Conservation (phyloP, 2,797 vertebrate species). For the Tangara arthus region DNA sequence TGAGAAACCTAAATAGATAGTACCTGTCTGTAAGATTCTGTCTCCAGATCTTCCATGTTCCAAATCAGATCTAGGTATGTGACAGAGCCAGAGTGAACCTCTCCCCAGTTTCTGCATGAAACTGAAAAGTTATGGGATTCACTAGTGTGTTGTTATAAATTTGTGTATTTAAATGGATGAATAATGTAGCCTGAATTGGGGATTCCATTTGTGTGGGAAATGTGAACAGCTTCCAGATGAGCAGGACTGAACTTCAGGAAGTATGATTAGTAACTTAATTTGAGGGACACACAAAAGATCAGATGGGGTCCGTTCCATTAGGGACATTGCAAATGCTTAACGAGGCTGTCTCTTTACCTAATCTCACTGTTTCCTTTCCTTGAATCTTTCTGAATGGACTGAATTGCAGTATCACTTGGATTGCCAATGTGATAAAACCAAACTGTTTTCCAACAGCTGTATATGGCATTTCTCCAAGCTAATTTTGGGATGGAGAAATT, state of each 20-base stretch:
- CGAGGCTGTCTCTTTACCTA: background rate
- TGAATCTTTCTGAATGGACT: background rate
- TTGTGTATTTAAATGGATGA: background rate
- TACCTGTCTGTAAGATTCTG: background rate
- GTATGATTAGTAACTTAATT: background rate
- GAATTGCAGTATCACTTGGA: background rate
- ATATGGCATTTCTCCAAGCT: constrained; percentile 23
- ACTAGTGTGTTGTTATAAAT: fast-evolving
- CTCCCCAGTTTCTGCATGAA: background rate
- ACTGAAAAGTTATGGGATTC: background rate
- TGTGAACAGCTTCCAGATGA: background rate
- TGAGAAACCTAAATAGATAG: background rate
- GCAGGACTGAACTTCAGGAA: background rate
- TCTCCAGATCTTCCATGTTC: background rate
- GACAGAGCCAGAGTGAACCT: background rate
- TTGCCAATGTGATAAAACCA: background rate
- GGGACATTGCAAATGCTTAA: background rate
- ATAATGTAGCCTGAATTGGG: background rate
- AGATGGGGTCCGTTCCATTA: background rate
- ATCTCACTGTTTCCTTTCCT: background rate
- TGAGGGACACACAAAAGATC: background rate
- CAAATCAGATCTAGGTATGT: background rate
- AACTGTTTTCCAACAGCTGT: background rate
- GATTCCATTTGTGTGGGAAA: background rate
- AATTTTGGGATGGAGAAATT: background rate